A percentile compares a stretch with the other conserved stretches of the same genome.
Conservation (phyloP, 2,113 vertebrate species). For the Dendrocopos noguchii region DNA sequence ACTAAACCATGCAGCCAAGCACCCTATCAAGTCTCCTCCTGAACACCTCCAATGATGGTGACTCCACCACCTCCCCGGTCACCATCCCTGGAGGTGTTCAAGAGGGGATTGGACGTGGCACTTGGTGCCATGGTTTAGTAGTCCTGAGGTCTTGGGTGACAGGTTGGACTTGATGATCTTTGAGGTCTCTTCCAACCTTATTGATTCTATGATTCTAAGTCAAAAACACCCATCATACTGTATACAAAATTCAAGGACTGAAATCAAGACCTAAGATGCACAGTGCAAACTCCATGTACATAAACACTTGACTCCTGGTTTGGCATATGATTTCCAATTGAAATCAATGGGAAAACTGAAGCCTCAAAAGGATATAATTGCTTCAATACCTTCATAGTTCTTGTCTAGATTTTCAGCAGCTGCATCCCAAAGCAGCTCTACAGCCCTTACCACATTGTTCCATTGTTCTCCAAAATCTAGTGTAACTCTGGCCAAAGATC, state of each 20-base stretch:
- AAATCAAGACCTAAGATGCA: conserved; percentile 5
- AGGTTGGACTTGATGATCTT: too few relatives aligned
- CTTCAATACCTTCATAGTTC: background rate
- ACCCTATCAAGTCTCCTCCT: too few relatives aligned
- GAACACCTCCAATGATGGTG: too few relatives aligned
- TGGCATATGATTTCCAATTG: background rate
- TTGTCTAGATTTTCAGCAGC: background rate
- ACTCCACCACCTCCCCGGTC: too few relatives aligned
- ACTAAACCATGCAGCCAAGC: too few relatives aligned
- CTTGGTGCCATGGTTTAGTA: too few relatives aligned
- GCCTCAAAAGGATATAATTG: conserved; percentile 5
- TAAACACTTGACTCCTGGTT: background rate
- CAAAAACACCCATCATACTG: background rate
- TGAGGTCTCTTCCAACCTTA: too few relatives aligned
- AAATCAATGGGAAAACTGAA: background rate
- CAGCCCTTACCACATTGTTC: background rate
- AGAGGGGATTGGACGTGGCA: too few relatives aligned
- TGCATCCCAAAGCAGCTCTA: background rate
- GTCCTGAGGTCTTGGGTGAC: too few relatives aligned
- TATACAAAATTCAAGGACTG: background rate
- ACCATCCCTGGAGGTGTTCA: too few relatives aligned
- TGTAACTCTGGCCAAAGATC: background rate
- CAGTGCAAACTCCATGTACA: background rate
- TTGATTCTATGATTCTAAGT: background rate
- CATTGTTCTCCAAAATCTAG: background rate